These are phyloP conservation scores for Ceratitis capitata DNA, from an alignment of 1,140 invertebrate species.

Conservation along the genomic window DNA sequence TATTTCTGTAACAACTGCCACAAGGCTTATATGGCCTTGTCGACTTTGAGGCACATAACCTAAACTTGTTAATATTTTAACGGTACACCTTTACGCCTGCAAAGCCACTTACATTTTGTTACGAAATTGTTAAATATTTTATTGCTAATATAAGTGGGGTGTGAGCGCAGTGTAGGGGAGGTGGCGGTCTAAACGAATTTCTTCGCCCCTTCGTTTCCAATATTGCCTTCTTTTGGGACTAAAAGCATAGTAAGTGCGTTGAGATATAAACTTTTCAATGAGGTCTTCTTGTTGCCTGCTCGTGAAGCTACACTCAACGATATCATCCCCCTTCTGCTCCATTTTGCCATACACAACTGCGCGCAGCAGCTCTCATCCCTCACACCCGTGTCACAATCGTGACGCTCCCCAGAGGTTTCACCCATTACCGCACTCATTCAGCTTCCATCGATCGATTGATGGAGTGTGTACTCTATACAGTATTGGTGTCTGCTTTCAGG, in stretches of 20 bases:
- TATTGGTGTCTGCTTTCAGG: background rate
- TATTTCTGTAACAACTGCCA: background rate
- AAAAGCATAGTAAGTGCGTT: conserved; percentile 47
- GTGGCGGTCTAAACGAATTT: no score
- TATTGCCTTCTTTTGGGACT: background rate
- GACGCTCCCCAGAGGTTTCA: background rate
- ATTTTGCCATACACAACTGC: background rate
- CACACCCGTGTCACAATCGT: background rate
- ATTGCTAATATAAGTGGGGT: background rate
- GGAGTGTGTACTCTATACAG: background rate
- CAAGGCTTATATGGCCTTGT: background rate
- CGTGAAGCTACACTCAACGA: background rate
- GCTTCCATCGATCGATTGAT: conserved; percentile 3
- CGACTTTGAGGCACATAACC: conserved; percentile 30
- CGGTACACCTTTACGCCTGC: conserved; percentile 29
- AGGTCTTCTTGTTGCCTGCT: conserved; percentile 54
- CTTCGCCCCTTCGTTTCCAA: background rate
- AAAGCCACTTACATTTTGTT: background rate
- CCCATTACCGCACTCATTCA: background rate
- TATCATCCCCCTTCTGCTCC: background rate
- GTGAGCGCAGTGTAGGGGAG: background rate
- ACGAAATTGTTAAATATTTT: background rate
- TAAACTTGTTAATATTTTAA: background rate
- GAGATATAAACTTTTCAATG: conserved; percentile 64
- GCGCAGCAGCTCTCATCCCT: background rate